Percentiles rank a stretch among this genome's conserved stretches.
These are phyloP conservation scores for Catamblyrhynchus diadema DNA, from an alignment of 2,797 vertebrate species.

Conservation along the genomic window DNA sequence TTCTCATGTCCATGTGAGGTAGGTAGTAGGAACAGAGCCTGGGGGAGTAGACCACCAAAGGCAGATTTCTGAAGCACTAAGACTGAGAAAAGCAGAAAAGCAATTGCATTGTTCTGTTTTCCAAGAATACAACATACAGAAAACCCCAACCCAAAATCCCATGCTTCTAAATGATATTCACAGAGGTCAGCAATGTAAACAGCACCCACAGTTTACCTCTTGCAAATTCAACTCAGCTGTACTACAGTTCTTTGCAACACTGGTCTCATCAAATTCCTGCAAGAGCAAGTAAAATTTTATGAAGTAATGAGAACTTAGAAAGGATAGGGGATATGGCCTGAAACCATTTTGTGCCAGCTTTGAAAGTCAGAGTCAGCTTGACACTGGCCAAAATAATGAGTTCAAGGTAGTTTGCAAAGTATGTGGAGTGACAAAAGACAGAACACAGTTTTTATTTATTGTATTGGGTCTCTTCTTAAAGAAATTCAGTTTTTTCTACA, in stretches of 20 bases:
- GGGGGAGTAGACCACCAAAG: background rate
- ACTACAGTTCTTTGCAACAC: background rate
- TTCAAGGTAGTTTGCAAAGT: background rate
- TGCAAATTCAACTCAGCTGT: background rate
- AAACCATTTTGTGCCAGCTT: background rate
- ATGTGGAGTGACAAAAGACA: background rate
- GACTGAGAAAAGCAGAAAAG: background rate
- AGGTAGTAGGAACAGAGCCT: background rate
- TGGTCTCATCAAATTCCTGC: background rate
- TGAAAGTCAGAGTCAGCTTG: background rate
- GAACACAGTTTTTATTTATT: background rate
- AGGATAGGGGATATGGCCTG: background rate
- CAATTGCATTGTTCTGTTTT: background rate
- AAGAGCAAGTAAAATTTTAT: background rate
- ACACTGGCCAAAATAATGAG: background rate
- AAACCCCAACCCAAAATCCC: background rate
- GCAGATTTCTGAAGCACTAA: background rate
- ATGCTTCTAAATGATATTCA: background rate
- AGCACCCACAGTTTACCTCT: background rate
- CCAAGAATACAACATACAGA: background rate
- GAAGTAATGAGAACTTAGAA: background rate
- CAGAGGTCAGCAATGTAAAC: background rate
- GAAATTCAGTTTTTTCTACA: background rate
- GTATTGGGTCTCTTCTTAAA: background rate
- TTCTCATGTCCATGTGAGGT: background rate